Conservation (phyloP, 35 echinoderm and acorn worm species). For the Ophiothrix spiculata region DNA sequence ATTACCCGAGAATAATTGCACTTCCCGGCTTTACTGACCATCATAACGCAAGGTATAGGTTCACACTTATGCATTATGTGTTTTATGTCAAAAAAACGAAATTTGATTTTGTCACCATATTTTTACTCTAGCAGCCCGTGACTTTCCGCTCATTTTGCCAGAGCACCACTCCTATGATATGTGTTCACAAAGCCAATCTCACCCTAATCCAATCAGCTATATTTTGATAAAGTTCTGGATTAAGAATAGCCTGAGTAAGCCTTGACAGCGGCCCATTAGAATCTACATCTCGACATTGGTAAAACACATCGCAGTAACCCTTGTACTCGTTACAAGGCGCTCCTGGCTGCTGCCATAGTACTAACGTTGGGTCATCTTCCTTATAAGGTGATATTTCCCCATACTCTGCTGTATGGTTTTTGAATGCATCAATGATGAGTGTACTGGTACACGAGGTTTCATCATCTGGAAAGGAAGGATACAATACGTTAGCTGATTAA, state of each 20-base stretch:
- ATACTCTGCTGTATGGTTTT: conserved; percentile 28
- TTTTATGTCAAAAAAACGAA: no score
- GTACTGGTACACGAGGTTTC: conserved; percentile 45
- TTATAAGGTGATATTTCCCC: conserved; percentile 32
- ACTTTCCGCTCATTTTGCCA: no score
- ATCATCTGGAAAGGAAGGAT: neutral
- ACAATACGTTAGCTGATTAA: neutral
- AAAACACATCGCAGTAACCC: conserved; percentile 97
- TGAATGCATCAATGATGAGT: conserved; percentile 31
- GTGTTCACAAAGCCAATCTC: no score
- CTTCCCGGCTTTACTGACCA: no score
- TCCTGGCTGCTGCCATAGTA: conserved; percentile 72
- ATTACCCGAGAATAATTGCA: no score
- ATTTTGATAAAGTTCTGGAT: conserved; percentile 83
- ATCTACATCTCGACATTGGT: conserved; percentile 85
- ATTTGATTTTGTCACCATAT: no score
- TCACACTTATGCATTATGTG: no score
- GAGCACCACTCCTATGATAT: no score
- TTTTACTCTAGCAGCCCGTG: no score
- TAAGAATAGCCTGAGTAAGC: conserved; percentile 78
- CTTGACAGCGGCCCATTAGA: conserved; percentile 87
- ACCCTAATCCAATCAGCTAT: conserved; percentile 90
- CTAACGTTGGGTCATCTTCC: neutral
- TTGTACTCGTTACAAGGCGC: conserved; percentile 80
- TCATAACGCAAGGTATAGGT: no score